Conservation (phyloP, 2,113 vertebrate genomes). For the Riparia riparia region DNA sequence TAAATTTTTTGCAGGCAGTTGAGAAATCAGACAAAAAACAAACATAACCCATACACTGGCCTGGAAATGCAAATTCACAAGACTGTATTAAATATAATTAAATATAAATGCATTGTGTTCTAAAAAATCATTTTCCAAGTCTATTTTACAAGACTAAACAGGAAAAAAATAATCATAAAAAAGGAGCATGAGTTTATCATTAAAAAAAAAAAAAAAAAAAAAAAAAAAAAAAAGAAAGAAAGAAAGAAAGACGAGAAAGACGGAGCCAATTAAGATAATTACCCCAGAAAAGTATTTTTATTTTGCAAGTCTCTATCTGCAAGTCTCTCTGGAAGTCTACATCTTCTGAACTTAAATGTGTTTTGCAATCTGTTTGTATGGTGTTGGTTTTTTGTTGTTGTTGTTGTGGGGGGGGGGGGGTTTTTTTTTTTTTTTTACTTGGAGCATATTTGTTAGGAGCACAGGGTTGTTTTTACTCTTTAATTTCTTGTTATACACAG, state of each 20-base stretch:
- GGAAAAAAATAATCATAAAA: neutral
- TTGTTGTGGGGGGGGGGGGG: neutral
- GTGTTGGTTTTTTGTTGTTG: neutral
- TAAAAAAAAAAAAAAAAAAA: neutral
- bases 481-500: neutral
- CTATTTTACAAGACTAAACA: neutral
- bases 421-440: neutral
- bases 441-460: slow-evolving; percentile 3
- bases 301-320: slow-evolving; percentile 27
- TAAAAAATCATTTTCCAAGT: neutral
- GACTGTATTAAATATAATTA: neutral
- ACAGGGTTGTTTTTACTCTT: neutral
- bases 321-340: slow-evolving; percentile 20
- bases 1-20: neutral
- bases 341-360: slow-evolving; percentile 55
- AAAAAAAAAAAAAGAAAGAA: neutral
- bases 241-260: too few species aligned
- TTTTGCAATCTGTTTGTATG: slow-evolving; percentile 62
- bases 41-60: neutral
- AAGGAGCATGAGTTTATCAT: neutral
- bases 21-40: neutral
- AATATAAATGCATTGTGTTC: neutral
- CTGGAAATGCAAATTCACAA: neutral
- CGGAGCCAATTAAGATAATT: slow-evolving; percentile 51
- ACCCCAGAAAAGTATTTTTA: neutral